Evolutionary conservation across 2,888 invertebrate species (phyloP), one percentile per base, ranked within the genome.

Genomic region (Lypha dubia): DNA sequence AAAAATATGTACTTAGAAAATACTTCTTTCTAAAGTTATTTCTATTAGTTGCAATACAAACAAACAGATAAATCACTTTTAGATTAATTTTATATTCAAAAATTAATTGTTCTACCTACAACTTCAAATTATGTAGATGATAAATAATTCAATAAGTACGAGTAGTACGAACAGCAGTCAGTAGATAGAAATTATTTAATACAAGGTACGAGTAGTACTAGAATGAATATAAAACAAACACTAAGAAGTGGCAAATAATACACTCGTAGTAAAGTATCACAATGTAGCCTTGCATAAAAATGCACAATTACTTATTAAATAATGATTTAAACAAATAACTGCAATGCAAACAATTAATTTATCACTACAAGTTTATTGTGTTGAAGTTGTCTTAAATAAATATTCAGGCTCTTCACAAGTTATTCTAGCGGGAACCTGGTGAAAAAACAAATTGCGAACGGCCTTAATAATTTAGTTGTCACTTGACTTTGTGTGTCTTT

Each of bases 331-430:
- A 24, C 53, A 75, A 75, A 20, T 56, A 67, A 11, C 6, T 24
- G 62, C 62, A 62, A 8, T 15, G 24, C 17, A 74, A 38, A 63
- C 38, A 63, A 56, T 44, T 53, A 35, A 63, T 46, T 62, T 71
- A 71, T 79, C 63, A 56, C 17, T 63, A 79, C 60, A 70, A 77
- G 77, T 75, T 28, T 13, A 56, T 65, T 41, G 20, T 17, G 20
- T 17, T 77, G 77, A 53, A 56, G 44, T 46, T 71, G 63, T 79
- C 62, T 46, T 46, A 11, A 20, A 35, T 35, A 38, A 44, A 24
- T 41, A 56, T 75, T 75, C 4, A 46, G 75, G n/a, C 65, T n/a
- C n/a, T 35, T 65, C 75, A 56, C 28, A 20, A n/a, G 24, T n/a
- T 56, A 11, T 53, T 53, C 13, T 11, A 8, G 28, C 17, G 28